Base-by-base conservation (phyloP, 1,140 invertebrate genomes). In the Eurosta solidaginis region DNA sequence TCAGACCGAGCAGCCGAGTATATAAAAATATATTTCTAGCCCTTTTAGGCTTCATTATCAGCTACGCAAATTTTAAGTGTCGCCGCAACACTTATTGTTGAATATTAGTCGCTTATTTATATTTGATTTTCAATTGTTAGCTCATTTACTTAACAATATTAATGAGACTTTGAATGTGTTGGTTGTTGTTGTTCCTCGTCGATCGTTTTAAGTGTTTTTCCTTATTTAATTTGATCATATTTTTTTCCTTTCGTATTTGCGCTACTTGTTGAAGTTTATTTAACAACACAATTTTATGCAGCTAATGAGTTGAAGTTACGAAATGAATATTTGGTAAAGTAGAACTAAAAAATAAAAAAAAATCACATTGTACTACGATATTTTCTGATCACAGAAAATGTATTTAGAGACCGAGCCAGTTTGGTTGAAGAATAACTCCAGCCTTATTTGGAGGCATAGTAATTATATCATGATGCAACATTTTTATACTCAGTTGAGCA, bases 221-320 rank as follows among this genome's bases (percentile, higher is more conserved):
- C 20, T 42, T 10, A 14, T 17, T 68, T 68, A 17, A 52, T 22
- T n/a, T n/a, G n/a, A n/a, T n/a, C n/a, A n/a, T 52, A 52, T 52
- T 52, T 17, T 47, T 17, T 47, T 47, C 45, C 25, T 22, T 68
- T 68, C 33, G 5, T 68, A 68, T 68, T 68, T 68, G 59, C 59
- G 36, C 59, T 68, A 68, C 59, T 68, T 68, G 22, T 40, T 68
- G 59, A 68, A 68, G 22, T 40, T 68, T 20, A 40, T 42, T 68
- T 68, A n/a, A 27, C 27, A n/a, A n/a, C n/a, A n/a, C n/a, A 68
- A 40, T 68, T 68, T 17, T 36, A 20, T 68, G 36, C 1, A 17
- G 29, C 59, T 68, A 68, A 68, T 68, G 59, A 68, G 59, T 40
- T 68, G 33, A 17, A 68, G 22, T 40, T 68, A n/a, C 22, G 29